Evolutionary conservation across 1,140 invertebrate species (phyloP).

Genomic region (Varroa destructor): DNA sequence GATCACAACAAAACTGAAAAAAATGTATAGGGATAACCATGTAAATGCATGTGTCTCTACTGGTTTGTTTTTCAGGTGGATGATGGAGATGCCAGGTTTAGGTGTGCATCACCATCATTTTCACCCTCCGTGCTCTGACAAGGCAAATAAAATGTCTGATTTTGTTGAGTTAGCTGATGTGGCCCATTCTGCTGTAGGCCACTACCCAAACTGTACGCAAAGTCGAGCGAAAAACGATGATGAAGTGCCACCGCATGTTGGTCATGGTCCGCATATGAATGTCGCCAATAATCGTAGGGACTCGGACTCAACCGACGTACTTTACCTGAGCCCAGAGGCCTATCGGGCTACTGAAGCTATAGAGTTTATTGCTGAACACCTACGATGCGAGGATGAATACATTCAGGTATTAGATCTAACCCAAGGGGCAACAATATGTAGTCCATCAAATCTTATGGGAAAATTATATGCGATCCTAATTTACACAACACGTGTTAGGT

Average conservation of each 20-base stretch:
- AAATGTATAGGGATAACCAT: background rate
- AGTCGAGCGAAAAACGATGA: constrained; percentile 53
- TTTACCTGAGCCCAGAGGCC: constrained; percentile 76
- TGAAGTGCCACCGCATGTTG: constrained; percentile 27
- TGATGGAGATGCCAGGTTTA: constrained; percentile 76
- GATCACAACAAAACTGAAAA: background rate
- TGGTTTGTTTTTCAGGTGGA: constrained; percentile 48
- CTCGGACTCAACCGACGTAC: constrained; percentile 75
- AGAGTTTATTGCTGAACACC: constrained; percentile 92
- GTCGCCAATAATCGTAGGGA: constrained; percentile 52
- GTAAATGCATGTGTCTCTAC: background rate
- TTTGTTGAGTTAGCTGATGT: constrained; percentile 84
- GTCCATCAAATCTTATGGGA: too few relatives aligned
- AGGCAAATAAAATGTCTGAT: constrained; percentile 42
- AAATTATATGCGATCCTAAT: too few relatives aligned
- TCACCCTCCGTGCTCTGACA: constrained; percentile 12
- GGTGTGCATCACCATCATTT: constrained; percentile 30
- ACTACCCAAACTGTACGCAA: constrained; percentile 89
- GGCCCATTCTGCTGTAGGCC: constrained; percentile 56
- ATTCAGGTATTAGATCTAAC: constrained; percentile 60
- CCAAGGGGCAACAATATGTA: too few relatives aligned
- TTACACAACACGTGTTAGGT: too few relatives aligned
- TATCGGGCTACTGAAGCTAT: constrained; percentile 83
- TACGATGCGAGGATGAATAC: constrained; percentile 88
- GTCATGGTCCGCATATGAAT: constrained; percentile 29